These are phyloP conservation scores for Andrena praecox DNA, from an alignment of 2,888 invertebrate species.

Conservation along the genomic window DNA sequence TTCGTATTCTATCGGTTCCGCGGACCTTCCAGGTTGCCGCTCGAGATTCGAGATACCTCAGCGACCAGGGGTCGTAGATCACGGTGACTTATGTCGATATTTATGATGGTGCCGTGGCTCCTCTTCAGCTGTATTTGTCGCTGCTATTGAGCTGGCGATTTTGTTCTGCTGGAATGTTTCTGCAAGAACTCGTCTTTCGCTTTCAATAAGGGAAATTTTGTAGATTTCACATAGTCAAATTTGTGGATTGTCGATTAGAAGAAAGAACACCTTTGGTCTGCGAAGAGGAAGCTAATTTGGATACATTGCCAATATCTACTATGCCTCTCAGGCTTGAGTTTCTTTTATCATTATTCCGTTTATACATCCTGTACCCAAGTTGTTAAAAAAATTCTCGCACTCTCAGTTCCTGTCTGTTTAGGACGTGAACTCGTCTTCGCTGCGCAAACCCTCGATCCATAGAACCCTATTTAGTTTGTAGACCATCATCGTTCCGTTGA, in stretches of 20 bases:
- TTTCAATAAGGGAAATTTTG: background rate
- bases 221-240: background rate
- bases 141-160: background rate
- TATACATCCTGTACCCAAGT: too few relatives aligned
- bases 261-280: too few relatives aligned
- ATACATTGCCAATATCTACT: too few relatives aligned
- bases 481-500: constrained; percentile 30
- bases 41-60: constrained; percentile 55
- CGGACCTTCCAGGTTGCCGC: constrained; percentile 55
- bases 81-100: constrained; percentile 45
- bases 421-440: too few relatives aligned
- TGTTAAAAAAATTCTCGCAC: too few relatives aligned
- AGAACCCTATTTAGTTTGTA: constrained; percentile 23
- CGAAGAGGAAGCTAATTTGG: too few relatives aligned
- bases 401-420: too few relatives aligned
- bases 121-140: constrained; percentile 27
- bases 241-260: background rate
- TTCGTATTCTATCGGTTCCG: constrained; percentile 67
- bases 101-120: constrained; percentile 28
- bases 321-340: too few relatives aligned
- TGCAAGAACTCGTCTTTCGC: background rate
- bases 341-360: too few relatives aligned
- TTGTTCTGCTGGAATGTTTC: background rate
- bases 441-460: background rate
- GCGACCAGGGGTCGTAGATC: constrained; percentile 42